phyloP scores from a whole-genome alignment of 2,888 invertebrate genomes.

The Orthosia gracilis region DNA sequence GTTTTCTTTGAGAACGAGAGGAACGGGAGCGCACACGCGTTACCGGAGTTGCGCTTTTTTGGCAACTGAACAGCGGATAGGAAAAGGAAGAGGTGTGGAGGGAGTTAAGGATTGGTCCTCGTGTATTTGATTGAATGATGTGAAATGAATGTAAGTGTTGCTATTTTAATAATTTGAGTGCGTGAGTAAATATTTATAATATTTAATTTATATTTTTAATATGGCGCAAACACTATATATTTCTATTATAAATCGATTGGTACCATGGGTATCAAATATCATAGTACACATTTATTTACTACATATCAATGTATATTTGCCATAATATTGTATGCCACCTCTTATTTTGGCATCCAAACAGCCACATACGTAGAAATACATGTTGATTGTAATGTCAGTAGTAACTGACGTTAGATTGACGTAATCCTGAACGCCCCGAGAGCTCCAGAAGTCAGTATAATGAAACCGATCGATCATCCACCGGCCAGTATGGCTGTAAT shows the following conservation, averaged over 20 bases:
- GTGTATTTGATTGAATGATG: no score
- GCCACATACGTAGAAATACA: neutral
- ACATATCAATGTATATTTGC: neutral
- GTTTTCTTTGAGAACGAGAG: no score
- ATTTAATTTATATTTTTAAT: no score
- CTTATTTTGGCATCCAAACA: neutral
- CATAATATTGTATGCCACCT: neutral
- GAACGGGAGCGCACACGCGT: no score
- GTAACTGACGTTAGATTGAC: slow-evolving; percentile 42
- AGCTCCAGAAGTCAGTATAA: slow-evolving; percentile 25
- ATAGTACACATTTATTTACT: neutral
- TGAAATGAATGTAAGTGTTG: no score
- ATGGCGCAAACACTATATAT: no score
- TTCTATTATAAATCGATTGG: neutral
- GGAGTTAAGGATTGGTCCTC: no score
- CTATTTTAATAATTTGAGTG: no score
- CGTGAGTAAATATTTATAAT: no score
- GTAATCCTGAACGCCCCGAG: slow-evolving; percentile 21
- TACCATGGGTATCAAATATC: neutral
- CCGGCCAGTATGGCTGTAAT: slow-evolving; percentile 19
- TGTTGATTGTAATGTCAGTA: slow-evolving; percentile 14
- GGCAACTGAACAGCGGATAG: no score
- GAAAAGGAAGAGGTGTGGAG: no score
- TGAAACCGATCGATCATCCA: slow-evolving; percentile 41
- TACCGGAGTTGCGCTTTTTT: no score